Base-by-base conservation (phyloP, 2,113 vertebrate genomes). In the Hemiscyllium ocellatum region DNA sequence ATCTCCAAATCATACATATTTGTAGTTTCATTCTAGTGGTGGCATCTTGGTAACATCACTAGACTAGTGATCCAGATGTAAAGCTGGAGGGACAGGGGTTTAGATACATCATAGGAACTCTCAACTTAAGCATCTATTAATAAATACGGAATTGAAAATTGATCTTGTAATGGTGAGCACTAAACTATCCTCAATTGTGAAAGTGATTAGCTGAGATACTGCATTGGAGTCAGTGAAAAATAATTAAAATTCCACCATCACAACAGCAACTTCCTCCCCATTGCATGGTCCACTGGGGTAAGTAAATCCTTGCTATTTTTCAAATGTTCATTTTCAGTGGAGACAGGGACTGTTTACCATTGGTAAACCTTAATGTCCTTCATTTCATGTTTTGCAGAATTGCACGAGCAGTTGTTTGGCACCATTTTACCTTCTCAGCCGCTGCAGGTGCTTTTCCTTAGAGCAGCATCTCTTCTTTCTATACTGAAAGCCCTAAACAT, bases 281-380 rank as follows among this genome's bases (percentile, higher is more conserved):
- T 52, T 89, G 50, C 86, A 52, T 56, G 52, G 52, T 12, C 2
- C 86, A 89, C 86, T 61, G 24, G 52, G 86, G 86, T 89, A 89
- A 89, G 52, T 89, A 13, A 89, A 26, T 24, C 13, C 56, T 33
- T 61, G 8, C 12, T 61, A 89, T 89, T 89, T 61, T 89, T 61
- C 86, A 61, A 61, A 89, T 89, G 86, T 61, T 89, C 50, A 89
- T 89, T 61, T 90, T 90, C 50, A 56, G 52, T 90, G 52, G 50
- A 61, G 52, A 90, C 87, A 50, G 33, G 4, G 52, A 6, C 12
- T 78, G 29, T 78, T 78, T n/a, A 78, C 29, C 12, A 33, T 33
- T 78, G 8, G 29, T n/a, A 78, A 78, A n/a, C 33, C 72, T 56
- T 61, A 61, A 90, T 61, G 5, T 24, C 47, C 26, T 90, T 90